Conservation (phyloP, 2,113 vertebrate species). For the Cacatua alba region DNA sequence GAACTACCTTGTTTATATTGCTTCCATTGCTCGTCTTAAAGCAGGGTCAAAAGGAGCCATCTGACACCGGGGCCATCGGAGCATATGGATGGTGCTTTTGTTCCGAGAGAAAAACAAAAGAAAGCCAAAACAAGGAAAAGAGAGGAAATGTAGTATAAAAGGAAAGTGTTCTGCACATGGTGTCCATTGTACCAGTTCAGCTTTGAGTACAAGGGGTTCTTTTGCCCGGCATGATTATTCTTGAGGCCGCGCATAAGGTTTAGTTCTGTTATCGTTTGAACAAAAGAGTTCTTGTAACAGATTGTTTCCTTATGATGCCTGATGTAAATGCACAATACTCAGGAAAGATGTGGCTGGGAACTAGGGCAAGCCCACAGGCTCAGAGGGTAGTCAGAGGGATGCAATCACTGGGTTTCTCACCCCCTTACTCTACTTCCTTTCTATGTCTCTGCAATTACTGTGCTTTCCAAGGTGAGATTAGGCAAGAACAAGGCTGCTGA, state of each 20-base stretch:
- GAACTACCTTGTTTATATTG: not conserved
- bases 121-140: not conserved
- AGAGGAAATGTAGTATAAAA: not conserved
- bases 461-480: conserved; percentile 1
- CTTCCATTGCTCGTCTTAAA: not conserved
- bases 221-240: not conserved
- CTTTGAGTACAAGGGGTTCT: not conserved
- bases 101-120: not conserved
- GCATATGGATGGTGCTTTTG: not conserved
- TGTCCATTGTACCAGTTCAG: not conserved
- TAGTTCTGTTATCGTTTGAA: not conserved
- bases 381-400: not conserved
- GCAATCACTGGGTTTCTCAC: not conserved
- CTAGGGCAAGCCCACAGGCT: not conserved
- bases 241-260: not conserved
- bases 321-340: not conserved
- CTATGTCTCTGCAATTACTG: not conserved
- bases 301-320: not conserved
- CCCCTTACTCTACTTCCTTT: not conserved
- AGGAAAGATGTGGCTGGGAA: not conserved
- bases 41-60: not conserved
- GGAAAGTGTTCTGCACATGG: not conserved
- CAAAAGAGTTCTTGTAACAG: not conserved
- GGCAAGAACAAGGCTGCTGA: not conserved
- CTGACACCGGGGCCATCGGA: not conserved